These are phyloP conservation scores for Silurus glanis DNA, from an alignment of 2,113 vertebrate species.

Conservation along the genomic window DNA sequence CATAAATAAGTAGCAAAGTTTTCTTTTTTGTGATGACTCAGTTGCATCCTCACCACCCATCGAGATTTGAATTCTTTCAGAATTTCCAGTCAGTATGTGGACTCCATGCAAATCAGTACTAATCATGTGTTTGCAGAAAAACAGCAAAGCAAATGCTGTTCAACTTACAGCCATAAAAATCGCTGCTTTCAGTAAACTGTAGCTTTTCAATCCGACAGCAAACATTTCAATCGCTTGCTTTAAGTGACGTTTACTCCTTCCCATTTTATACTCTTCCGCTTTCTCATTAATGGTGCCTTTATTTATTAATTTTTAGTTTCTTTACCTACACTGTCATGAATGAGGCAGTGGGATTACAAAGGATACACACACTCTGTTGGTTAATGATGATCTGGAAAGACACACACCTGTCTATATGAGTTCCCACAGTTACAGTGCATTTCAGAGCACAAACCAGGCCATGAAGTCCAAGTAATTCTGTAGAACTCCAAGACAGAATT, in stretches of 20 bases:
- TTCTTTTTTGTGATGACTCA: slow-evolving; percentile 11
- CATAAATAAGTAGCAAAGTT: slow-evolving; percentile 25
- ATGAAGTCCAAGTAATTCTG: too few relatives aligned
- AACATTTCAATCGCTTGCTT: background rate
- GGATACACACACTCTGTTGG: slow-evolving; percentile 27
- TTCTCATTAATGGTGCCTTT: background rate
- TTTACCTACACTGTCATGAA: background rate
- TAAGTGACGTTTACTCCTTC: background rate
- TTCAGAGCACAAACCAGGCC: too few relatives aligned
- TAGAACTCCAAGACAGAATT: too few relatives aligned
- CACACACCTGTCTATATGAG: too few relatives aligned
- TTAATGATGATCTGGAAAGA: slow-evolving; percentile 10
- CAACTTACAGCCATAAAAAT: background rate
- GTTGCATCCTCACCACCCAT: background rate
- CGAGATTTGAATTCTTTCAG: background rate
- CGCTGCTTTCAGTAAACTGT: background rate
- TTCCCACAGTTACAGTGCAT: too few relatives aligned
- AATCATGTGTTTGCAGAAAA: background rate
- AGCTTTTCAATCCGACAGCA: background rate
- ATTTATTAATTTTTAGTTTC: background rate
- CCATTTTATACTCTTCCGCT: background rate
- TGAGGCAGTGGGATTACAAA: background rate
- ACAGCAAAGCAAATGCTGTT: background rate
- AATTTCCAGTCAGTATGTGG: background rate
- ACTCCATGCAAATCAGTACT: background rate